Base-by-base conservation (phyloP, 2,888 invertebrate genomes). In the Thymelicus acteon region DNA sequence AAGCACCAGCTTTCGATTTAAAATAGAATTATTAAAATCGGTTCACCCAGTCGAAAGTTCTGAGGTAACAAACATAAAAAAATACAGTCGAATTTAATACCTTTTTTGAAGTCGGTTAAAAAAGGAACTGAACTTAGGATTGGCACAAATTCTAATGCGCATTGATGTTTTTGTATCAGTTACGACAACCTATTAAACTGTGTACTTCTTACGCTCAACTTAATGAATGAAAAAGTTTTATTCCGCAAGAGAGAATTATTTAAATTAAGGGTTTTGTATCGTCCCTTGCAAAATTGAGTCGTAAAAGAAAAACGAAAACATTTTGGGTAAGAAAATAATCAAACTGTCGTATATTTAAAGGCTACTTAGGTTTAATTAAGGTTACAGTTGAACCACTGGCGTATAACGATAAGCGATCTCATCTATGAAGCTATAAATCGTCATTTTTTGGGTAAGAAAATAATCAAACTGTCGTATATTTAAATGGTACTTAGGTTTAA, bases 381-480 rank as follows among this genome's bases (percentile, higher is more conserved):
- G 15, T 6, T 31, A 15, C 13, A 13, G 19, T 40, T 19, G 8
- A 7, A 19, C 8, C 7, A 2, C 12, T 40, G 7, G 54, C 13
- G 15, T 2, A 6, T 2, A 7, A 19, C 4, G 64, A 54, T 10
- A 40, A 64, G 48, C 40, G 64, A 40, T 31, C 3, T 31, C 5
- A 31, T 31, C 31, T 31, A 3, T 5, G 5, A 31, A 31, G 31
- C 3, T 31, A 31, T 31, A 31, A 19, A 19, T 19, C 2, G 19
- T 19, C 19, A 19, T 19, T 1, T 65, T 31, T 57, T 57, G 44
- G 57, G 19, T 10, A 24, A 31, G 54, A 49, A 24, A 65, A 39
- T 57, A 65, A 65, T 65, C 65, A n/a, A 57, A 65, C 54, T 57
- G 65, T 57, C 65, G 54, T 65, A 57, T 44, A 54, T 65, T 65